These are phyloP conservation scores for Charanyca ferruginea DNA, from an alignment of 2,888 invertebrate genomes.

Conservation along the genomic window DNA sequence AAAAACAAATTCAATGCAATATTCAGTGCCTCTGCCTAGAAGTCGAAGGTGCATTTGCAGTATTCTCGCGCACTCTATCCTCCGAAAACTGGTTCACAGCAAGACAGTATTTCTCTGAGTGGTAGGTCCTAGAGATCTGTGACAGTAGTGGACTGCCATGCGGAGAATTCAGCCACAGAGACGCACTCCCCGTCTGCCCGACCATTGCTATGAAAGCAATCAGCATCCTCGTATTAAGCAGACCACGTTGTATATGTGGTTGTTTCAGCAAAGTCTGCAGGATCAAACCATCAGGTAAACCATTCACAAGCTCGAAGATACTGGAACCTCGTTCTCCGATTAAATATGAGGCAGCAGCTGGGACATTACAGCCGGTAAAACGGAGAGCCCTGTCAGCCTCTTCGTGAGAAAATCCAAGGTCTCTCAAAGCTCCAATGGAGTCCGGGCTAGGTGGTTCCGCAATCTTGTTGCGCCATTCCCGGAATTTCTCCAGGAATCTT, in stretches of 20 bases:
- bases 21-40: constrained; percentile 76
- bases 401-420: constrained; percentile 80
- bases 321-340: constrained; percentile 87
- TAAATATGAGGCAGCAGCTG: constrained; percentile 86
- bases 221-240: constrained; percentile 86
- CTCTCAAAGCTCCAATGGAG: constrained; percentile 76
- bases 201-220: constrained; percentile 88
- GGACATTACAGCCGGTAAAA: constrained; percentile 83
- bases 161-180: constrained; percentile 86
- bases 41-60: constrained; percentile 76
- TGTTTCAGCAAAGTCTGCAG: constrained; percentile 84
- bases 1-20: background rate
- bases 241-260: constrained; percentile 85
- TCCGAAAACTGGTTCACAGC: constrained; percentile 88
- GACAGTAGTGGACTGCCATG: constrained; percentile 86
- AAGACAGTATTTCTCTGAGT: constrained; percentile 87
- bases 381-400: constrained; percentile 82
- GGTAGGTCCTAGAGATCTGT: constrained; percentile 87
- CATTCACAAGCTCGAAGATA: constrained; percentile 84
- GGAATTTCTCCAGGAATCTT: constrained; percentile 84
- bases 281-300: constrained; percentile 83
- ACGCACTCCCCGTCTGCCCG: constrained; percentile 84
- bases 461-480: constrained; percentile 80
- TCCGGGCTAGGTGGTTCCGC: constrained; percentile 81
- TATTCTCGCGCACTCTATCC: constrained; percentile 64